A percentile compares a stretch with the other conserved stretches of the same genome.
These are phyloP conservation scores for Sebastes ruberrimus DNA, from an alignment of 2,797 vertebrate species.

Conservation along the genomic window DNA sequence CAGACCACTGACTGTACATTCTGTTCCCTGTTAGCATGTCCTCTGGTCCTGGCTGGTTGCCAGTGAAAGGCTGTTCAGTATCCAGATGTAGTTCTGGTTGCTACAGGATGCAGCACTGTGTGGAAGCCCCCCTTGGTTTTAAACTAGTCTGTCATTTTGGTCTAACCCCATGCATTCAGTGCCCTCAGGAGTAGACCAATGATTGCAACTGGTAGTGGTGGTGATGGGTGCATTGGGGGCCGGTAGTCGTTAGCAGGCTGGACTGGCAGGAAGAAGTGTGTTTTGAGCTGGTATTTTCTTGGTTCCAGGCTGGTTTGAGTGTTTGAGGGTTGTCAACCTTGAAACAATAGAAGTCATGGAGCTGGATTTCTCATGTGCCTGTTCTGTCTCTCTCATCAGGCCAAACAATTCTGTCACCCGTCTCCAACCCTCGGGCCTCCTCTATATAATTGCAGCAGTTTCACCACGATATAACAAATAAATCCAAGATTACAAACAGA, in stretches of 20 bases:
- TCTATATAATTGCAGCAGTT: slow-evolving; percentile 64
- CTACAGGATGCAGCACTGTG: neutral
- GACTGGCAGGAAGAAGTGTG: neutral
- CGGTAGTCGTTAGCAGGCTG: neutral
- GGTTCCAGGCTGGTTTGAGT: neutral
- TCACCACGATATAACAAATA: slow-evolving; percentile 60
- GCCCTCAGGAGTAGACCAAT: slow-evolving; percentile 23
- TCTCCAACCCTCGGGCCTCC: slow-evolving; percentile 51
- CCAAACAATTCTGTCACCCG: slow-evolving; percentile 27
- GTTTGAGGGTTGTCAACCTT: slow-evolving; percentile 11
- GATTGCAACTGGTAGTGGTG: slow-evolving; percentile 35
- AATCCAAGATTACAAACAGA: slow-evolving; percentile 44
- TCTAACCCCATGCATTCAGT: slow-evolving; percentile 28
- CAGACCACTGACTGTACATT: neutral
- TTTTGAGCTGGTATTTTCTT: neutral
- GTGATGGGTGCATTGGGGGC: neutral
- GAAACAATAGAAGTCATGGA: slow-evolving; percentile 27
- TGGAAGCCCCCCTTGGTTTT: slow-evolving; percentile 49
- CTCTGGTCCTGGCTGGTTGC: slow-evolving; percentile 32
- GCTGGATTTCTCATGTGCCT: slow-evolving; percentile 40
- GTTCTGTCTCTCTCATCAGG: slow-evolving; percentile 50
- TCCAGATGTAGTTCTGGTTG: slow-evolving; percentile 33
- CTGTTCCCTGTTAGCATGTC: neutral
- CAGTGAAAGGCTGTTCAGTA: slow-evolving; percentile 53
- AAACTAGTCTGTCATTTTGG: slow-evolving; percentile 66